Percentiles rank a stretch among this genome's conserved stretches.
Evolutionary conservation across 2,797 vertebrate species (phyloP).

Genomic region (Hypotaenidia okinawae): DNA sequence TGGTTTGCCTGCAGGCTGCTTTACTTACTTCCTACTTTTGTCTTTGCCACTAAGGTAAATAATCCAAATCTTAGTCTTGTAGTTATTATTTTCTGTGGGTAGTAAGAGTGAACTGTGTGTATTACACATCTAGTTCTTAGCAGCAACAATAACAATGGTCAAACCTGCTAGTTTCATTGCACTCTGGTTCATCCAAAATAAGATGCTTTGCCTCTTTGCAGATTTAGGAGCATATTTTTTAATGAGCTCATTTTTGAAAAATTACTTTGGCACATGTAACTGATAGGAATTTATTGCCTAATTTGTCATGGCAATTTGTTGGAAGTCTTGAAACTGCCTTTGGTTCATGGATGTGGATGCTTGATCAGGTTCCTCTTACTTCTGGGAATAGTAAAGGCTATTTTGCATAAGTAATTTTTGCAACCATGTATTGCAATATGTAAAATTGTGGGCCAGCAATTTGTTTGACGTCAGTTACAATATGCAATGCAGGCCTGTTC

Average conservation of each 20-base stretch:
- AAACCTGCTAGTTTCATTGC: not conserved
- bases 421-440: not conserved
- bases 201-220: not conserved
- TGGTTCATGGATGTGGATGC: not conserved
- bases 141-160: not conserved
- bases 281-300: not conserved
- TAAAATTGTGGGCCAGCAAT: not conserved
- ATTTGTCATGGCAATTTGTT: not conserved
- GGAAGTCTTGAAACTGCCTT: not conserved
- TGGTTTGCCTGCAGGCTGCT: not conserved
- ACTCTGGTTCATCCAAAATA: not conserved
- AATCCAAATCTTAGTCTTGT: not conserved
- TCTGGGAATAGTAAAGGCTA: not conserved
- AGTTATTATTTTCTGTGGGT: not conserved
- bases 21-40: not conserved
- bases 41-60: not conserved
- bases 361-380: not conserved
- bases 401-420: not conserved
- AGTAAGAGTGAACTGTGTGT: accelerated
- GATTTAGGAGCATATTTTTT: not conserved
- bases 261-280: not conserved
- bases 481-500: not conserved
- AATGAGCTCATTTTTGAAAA: not conserved
- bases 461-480: not conserved
- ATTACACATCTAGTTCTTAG: not conserved